phyloP scores from a whole-genome alignment of 2,888 invertebrate genomes.

The Phymatocera aterrima region DNA sequence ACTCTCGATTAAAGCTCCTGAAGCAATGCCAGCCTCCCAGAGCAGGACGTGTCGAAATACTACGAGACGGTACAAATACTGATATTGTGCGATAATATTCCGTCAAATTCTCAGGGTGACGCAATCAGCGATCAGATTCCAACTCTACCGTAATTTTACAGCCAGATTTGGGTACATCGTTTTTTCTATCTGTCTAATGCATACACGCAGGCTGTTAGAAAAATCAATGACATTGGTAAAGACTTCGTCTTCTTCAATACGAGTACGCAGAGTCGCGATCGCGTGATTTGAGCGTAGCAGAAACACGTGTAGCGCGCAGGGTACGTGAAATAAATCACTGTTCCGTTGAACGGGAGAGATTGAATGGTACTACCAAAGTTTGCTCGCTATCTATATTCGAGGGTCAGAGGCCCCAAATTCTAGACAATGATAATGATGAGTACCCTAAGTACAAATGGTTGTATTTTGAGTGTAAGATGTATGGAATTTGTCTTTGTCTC shows the following conservation, averaged over 20 bases:
- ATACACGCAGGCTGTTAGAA: not conserved
- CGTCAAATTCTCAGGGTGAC: too few species aligned
- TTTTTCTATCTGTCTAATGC: too few species aligned
- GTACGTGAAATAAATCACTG: conserved; percentile 32
- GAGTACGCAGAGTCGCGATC: conserved; percentile 1
- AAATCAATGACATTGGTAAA: conserved; percentile 8
- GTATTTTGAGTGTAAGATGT: not conserved
- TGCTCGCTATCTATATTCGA: conserved; percentile 17
- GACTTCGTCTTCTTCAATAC: not conserved
- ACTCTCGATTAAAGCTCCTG: too few species aligned
- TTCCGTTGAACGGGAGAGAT: not conserved
- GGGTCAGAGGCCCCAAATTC: conserved; percentile 4
- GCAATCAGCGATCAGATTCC: too few species aligned
- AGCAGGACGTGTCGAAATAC: too few species aligned
- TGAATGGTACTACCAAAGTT: conserved; percentile 29
- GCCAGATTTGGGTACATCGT: too few species aligned
- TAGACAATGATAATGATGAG: not conserved
- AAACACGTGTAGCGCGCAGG: conserved; percentile 17
- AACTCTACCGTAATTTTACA: not conserved
- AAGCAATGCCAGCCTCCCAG: too few species aligned
- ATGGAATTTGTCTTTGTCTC: not conserved
- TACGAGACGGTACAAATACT: too few species aligned
- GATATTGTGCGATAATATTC: not conserved
- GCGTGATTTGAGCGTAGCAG: conserved; percentile 19
- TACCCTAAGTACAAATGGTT: conserved; percentile 1